Base-by-base conservation (phyloP, 2,888 invertebrate species). In the Tipula helvola region DNA sequence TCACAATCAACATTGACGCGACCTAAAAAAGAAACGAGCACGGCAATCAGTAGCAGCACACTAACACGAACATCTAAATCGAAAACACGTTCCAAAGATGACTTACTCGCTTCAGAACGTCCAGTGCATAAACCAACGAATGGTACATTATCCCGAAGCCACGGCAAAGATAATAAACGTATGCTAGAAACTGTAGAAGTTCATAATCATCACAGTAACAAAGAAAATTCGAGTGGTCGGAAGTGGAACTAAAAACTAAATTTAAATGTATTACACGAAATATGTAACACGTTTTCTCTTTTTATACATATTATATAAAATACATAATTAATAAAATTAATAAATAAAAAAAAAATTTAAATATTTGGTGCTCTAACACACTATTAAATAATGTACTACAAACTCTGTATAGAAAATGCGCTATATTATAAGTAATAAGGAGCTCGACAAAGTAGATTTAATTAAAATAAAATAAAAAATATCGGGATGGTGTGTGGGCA, bases 21-120 rank as follows among this genome's bases (percentile, higher is more conserved):
- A 12, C 41, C 85, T 12, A 85, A 85, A 85, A 85, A 85, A 44
- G 85, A 85, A 39, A 12, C 16, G 18, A 44, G 42, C 42, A 39
- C 36, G 7, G 41, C n/a, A 5, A 84, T 39, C 36, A 39, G 84
- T n/a, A 84, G 84, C 10, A 84, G 84, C 39, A 86, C 86, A 57
- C 42, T 86, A 39, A 85, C 88, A 39, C 87, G 89, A 47, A 28
- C 71, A 10, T 88, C 89, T 5, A 90, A 89, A 86, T 88, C 89
- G 28, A 89, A 89, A 83, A 88, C 88, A 7, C 83, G 88, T 52
- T 87, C 88, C 5, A 90, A 91, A 87, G 91, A 91, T 41, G 91
- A 91, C 87, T 87, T 89, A 86, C 87, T 87, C 16, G 90, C 90
- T 57, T 36, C 52, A 7, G 36, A 86, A 16, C 52, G 86, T 3